These are phyloP conservation scores for Danio choprae DNA, from an alignment of 2,797 vertebrate species.

Conservation along the genomic window DNA sequence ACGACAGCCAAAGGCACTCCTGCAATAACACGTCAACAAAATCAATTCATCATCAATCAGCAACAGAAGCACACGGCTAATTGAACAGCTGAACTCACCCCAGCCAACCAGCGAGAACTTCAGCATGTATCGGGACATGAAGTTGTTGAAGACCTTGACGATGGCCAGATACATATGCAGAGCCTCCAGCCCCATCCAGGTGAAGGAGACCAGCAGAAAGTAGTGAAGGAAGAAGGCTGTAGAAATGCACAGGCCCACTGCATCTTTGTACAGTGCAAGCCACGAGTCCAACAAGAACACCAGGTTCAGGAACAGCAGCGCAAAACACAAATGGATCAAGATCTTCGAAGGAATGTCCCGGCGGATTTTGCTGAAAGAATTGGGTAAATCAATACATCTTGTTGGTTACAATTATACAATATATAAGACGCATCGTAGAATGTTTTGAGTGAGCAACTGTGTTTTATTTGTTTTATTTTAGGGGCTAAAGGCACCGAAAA, in stretches of 20 bases:
- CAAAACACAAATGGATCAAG: conserved; percentile 90
- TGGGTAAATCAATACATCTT: neutral
- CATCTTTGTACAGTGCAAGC: conserved; percentile 81
- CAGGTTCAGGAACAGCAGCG: conserved; percentile 89
- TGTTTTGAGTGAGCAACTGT: neutral
- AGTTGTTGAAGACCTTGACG: conserved; percentile 94
- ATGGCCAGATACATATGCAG: conserved; percentile 97
- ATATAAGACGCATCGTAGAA: neutral
- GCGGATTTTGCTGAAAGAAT: conserved; percentile 84
- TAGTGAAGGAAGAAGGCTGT: conserved; percentile 94
- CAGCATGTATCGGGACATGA: conserved; percentile 92
- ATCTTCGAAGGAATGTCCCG: conserved; percentile 96
- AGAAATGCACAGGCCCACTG: conserved; percentile 83
- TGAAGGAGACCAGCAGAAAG: conserved; percentile 94
- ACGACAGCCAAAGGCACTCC: conserved; percentile 89
- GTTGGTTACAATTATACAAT: neutral
- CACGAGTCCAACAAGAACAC: conserved; percentile 90
- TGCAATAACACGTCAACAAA: conserved; percentile 62
- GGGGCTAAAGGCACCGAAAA: neutral
- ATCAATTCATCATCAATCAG: neutral
- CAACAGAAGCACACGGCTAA: neutral
- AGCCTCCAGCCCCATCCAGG: conserved; percentile 97
- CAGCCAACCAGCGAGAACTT: conserved; percentile 92
- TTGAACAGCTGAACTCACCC: conserved; percentile 81
- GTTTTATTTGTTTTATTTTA: neutral